Conservation (phyloP, 2,113 vertebrate genomes). For the Plectropomus leopardus region DNA sequence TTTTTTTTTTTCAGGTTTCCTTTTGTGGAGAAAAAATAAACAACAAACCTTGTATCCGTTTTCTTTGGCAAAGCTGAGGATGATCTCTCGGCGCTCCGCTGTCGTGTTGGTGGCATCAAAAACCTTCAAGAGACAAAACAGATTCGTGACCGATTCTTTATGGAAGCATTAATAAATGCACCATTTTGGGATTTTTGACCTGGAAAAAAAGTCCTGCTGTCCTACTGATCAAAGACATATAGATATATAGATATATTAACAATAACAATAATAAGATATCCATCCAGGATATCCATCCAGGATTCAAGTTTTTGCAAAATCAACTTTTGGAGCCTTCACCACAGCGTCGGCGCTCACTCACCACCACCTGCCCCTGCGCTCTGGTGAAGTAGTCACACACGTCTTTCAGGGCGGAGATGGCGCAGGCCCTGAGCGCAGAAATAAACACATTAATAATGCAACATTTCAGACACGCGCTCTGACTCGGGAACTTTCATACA, state of each 20-base stretch:
- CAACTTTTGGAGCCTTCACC: too few species aligned
- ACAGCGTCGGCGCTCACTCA: conserved; percentile 84
- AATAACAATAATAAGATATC: too few species aligned
- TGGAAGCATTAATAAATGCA: too few species aligned
- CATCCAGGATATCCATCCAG: too few species aligned
- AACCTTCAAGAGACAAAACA: conserved; percentile 78
- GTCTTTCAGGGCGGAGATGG: conserved; percentile 88
- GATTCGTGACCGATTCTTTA: too few species aligned
- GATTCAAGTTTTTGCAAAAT: too few species aligned
- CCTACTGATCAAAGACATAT: too few species aligned
- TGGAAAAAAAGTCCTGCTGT: too few species aligned
- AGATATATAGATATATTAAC: too few species aligned
- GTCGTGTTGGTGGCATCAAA: conserved; percentile 94
- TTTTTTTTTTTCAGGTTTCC: background rate
- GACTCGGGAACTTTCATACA: background rate
- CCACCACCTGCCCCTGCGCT: conserved; percentile 89
- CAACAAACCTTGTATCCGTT: conserved; percentile 89
- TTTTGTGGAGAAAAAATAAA: fast-evolving
- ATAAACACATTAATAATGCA: background rate
- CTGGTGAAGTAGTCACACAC: conserved; percentile 87
- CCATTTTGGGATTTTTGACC: too few species aligned
- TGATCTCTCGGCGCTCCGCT: conserved; percentile 86
- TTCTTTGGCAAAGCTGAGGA: conserved; percentile 88
- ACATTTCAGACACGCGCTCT: background rate
- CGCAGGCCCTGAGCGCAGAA: conserved; percentile 85